Evolutionary conservation across 2,113 vertebrate species (phyloP).

Genomic region (Serinus canaria): DNA sequence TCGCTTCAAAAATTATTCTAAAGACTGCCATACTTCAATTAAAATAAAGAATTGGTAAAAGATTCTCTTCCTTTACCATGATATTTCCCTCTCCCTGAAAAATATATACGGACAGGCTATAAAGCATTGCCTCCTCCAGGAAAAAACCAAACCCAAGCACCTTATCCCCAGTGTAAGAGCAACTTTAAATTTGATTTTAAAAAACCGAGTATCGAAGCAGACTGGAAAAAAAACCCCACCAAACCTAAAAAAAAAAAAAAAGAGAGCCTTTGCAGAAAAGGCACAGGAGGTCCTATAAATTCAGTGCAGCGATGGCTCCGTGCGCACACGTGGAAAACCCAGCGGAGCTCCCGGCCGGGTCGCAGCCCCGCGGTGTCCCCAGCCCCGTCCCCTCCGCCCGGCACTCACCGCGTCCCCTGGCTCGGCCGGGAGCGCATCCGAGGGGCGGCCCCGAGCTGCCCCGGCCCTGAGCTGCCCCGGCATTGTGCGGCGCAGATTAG

Average conservation of each 20-base stretch:
- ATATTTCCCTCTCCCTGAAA: neutral
- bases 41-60: neutral
- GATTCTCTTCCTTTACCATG: neutral
- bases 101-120: rapidly evolving
- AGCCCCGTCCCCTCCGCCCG: neutral
- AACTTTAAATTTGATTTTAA: neutral
- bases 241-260: neutral
- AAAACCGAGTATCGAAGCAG: neutral
- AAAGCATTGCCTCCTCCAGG: no score
- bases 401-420: neutral
- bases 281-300: neutral
- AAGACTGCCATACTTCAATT: neutral
- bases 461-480: neutral
- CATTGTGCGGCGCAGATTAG: conserved; percentile 3
- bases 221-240: neutral
- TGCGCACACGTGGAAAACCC: neutral
- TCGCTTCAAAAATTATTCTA: neutral
- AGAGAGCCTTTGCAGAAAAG: neutral
- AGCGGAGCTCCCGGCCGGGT: neutral
- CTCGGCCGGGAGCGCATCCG: neutral
- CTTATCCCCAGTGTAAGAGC: neutral
- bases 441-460: neutral
- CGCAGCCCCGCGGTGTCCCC: neutral
- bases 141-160: neutral
- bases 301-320: rapidly evolving